A percentile compares a stretch with the other conserved stretches of the same genome.
Conservation (phyloP, 23 tunicate genomes). For the Halocynthia aurantium region DNA sequence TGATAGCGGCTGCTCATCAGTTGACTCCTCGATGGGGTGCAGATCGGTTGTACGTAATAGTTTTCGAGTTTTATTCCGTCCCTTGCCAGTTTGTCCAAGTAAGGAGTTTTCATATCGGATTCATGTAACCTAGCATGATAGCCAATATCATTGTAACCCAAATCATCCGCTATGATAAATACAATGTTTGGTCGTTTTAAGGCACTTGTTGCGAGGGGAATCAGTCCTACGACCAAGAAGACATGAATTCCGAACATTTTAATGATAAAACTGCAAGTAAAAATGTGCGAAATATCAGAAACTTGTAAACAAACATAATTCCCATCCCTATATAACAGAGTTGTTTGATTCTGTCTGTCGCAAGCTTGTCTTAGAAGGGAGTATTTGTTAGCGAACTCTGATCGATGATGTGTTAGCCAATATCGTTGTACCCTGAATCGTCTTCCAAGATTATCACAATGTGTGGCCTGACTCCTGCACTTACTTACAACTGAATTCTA, state of each 20-base stretch:
- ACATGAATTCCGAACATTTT: neutral
- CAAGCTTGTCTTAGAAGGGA: constrained; percentile 43
- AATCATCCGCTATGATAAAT: constrained; percentile 70
- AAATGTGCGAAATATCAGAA: too few species aligned
- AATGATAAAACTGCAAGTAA: too few species aligned
- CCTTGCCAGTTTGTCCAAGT: constrained; percentile 59
- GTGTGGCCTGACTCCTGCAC: too few species aligned
- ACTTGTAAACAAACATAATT: too few species aligned
- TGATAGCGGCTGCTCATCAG: constrained; percentile 84
- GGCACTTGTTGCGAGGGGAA: neutral
- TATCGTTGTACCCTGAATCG: constrained; percentile 68
- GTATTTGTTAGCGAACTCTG: constrained; percentile 41
- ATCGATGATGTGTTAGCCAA: constrained; percentile 47
- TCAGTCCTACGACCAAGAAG: neutral
- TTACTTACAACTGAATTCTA: too few species aligned
- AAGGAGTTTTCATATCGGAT: constrained; percentile 68
- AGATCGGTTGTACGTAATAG: constrained; percentile 89
- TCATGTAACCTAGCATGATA: constrained; percentile 56
- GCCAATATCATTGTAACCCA: constrained; percentile 79
- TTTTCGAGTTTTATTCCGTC: constrained; percentile 68
- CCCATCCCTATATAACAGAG: too few species aligned
- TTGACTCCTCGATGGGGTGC: constrained; percentile 81
- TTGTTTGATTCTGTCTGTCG: too few species aligned
- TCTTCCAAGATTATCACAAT: neutral
- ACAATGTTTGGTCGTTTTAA: constrained; percentile 34